Evolutionary conservation across 2,797 vertebrate species (phyloP).

Genomic region (Melanotaenia boesemani): DNA sequence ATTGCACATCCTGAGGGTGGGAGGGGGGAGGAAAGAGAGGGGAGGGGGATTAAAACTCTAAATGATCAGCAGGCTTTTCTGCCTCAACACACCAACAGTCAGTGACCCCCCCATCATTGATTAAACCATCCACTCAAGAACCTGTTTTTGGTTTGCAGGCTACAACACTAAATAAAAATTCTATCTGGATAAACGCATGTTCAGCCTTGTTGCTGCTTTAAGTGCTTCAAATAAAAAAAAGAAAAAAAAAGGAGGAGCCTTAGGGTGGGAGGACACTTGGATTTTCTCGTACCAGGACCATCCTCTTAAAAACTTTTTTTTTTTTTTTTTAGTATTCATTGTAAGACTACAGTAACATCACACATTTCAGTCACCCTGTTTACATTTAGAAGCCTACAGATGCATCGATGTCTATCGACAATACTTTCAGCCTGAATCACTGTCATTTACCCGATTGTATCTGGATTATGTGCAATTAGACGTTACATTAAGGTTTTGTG

Average conservation of each 20-base stretch:
- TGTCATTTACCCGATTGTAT: conserved; percentile 30
- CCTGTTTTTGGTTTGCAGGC: conserved; percentile 80
- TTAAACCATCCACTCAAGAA: conserved; percentile 60
- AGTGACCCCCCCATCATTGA: conserved; percentile 36
- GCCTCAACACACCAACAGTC: conserved; percentile 37
- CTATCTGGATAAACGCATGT: conserved; percentile 73
- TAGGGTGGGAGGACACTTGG: conserved; percentile 36
- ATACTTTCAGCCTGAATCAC: conserved; percentile 27
- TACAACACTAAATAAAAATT: conserved; percentile 58
- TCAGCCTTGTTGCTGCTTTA: conserved; percentile 65
- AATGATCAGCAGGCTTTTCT: conserved; percentile 60
- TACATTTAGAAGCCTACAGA: conserved; percentile 45
- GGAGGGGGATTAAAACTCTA: conserved; percentile 35
- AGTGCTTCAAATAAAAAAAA: conserved; percentile 62
- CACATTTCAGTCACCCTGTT: conserved; percentile 62
- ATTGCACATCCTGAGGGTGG: conserved; percentile 72
- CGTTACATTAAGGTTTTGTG: not conserved
- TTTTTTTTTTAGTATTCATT: conserved; percentile 12
- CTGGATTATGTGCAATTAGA: conserved; percentile 40
- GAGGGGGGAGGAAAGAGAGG: conserved; percentile 21
- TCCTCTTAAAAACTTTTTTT: conserved; percentile 25
- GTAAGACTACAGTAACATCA: conserved; percentile 67
- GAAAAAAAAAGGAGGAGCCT: conserved; percentile 38
- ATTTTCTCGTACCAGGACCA: conserved; percentile 54
- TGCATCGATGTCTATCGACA: conserved; percentile 27